A percentile compares a stretch with the other conserved stretches of the same genome.
Evolutionary conservation across 2,888 invertebrate species (phyloP).

Genomic region (Dilophus febrilis): DNA sequence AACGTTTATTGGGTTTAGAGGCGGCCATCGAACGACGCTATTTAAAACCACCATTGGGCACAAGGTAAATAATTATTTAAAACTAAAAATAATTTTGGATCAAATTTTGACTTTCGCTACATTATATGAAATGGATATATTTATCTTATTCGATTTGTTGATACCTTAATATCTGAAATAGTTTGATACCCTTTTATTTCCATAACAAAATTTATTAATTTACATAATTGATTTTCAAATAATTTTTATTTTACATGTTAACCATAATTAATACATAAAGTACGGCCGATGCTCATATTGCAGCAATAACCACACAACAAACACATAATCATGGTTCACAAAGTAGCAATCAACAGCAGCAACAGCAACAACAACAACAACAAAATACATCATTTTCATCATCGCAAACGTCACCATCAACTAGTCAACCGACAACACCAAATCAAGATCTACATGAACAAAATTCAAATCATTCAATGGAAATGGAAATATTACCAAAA

Average conservation of each 20-base stretch:
- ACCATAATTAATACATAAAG: no score
- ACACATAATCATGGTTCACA: conserved; percentile 19
- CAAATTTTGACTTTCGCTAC: no score
- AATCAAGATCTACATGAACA: not conserved
- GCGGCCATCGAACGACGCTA: conserved; percentile 85
- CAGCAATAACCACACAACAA: conserved; percentile 35
- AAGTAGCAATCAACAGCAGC: conserved; percentile 17
- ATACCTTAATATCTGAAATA: no score
- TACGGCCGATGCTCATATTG: conserved; percentile 45
- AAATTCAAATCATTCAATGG: not conserved
- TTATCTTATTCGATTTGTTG: no score
- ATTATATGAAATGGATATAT: conserved; percentile 10
- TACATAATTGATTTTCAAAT: no score
- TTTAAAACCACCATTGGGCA: conserved; percentile 77
- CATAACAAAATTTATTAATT: no score
- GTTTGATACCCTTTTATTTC: no score
- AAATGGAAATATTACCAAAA: conserved; percentile 2
- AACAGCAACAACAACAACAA: conserved; percentile 23
- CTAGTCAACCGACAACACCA: conserved; percentile 12
- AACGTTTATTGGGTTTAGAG: conserved; percentile 67
- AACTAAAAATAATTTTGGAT: no score
- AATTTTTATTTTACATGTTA: no score
- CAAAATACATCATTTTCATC: conserved; percentile 15
- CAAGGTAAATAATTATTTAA: no score
- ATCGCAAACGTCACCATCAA: conserved; percentile 15